Base-by-base conservation (phyloP, 2,113 vertebrate species). In the Anser brachyrhynchus region DNA sequence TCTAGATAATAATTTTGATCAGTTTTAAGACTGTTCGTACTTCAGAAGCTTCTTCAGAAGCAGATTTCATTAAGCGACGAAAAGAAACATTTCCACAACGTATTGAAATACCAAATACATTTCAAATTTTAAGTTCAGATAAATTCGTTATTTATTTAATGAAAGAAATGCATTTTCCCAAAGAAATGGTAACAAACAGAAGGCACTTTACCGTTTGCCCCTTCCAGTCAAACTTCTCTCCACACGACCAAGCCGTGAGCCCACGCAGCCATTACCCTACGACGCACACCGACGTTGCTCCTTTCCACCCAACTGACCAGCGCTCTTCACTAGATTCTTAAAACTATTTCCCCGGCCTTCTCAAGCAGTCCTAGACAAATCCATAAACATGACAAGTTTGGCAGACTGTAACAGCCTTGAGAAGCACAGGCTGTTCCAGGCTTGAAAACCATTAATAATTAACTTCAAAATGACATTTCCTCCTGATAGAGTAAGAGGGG, bases 371-470 rank as follows among this genome's bases (percentile, higher is more conserved):
- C 82, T 5, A 58, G 59, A 35, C 44, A 83, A 90, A 37, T 65
- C 46, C 78, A 64, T 58, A 52, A 93, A 54, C n/a, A 49, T 0
- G 4, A 78, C 20, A 4, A 4, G 44, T 54, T 26, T 72, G 77
- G 80, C 95, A 92, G 37, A 11, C 66, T 52, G 66, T 13, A 79
- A 70, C 93, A 91, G 76, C 33, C 33, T 57, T 2, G 20, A 76
- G 52, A 69, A 84, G 93, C 59, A 96, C 93, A 93, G 51, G 81
- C 89, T 83, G 95, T 92, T 94, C 92, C 80, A 80, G 66, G 66
- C 81, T 67, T 90, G 69, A 39, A 14, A 78, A 69, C 52, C 69
- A 81, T 95, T 87, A 97, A 96, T 97, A 70, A 96, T 97, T 97
- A 97, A 97, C 96, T 61, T 4, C 13, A 72, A 67, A 54, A 18